These are phyloP conservation scores for Ursus arctos DNA, from an alignment of 2,113 vertebrate genomes.

Conservation along the genomic window DNA sequence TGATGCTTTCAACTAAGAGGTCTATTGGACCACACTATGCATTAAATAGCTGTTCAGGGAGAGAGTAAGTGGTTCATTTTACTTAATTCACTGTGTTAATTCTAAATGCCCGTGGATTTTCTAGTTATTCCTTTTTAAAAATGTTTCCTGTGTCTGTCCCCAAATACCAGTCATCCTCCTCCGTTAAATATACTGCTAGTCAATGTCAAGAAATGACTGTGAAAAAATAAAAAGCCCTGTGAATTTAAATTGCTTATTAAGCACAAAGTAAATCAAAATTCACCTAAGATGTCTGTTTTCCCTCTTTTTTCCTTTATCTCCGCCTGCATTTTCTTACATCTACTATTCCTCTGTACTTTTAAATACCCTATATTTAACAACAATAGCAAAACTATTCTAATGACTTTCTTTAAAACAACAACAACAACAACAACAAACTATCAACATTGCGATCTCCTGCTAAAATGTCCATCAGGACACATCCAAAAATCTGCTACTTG, in stretches of 20 bases:
- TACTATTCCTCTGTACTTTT: neutral
- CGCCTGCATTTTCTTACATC: slow-evolving; percentile 53
- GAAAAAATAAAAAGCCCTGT: neutral
- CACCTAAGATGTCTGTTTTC: slow-evolving; percentile 37
- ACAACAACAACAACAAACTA: neutral
- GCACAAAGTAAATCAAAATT: slow-evolving; percentile 53
- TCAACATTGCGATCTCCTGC: neutral
- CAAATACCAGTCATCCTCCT: neutral
- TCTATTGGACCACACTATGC: neutral
- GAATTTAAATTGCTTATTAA: slow-evolving; percentile 70
- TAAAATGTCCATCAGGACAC: neutral
- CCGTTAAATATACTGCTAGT: neutral
- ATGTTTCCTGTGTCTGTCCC: neutral
- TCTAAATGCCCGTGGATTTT: neutral
- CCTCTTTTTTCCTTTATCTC: slow-evolving; percentile 22
- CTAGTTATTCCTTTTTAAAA: neutral
- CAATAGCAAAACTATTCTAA: neutral
- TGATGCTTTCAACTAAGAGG: neutral
- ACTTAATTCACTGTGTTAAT: neutral
- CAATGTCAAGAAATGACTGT: slow-evolving; percentile 1
- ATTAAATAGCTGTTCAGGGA: neutral
- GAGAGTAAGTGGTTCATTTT: neutral
- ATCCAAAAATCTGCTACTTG: neutral
- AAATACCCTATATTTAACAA: neutral
- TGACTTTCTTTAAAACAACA: neutral